These are phyloP conservation scores for Digitonthophagus gazella DNA, from an alignment of 2,888 invertebrate genomes.

Conservation along the genomic window DNA sequence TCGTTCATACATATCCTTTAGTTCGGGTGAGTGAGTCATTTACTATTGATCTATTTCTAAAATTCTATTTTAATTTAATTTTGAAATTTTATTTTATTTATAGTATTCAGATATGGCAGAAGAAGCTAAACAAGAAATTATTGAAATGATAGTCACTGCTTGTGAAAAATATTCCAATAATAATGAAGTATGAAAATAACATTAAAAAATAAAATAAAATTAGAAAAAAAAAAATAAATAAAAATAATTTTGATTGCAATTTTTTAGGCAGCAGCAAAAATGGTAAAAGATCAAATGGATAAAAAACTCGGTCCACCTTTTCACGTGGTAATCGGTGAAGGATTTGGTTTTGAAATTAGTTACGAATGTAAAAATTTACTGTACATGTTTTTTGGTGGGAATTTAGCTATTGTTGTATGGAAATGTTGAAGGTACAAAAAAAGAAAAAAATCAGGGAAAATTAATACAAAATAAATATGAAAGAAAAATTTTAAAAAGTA, in stretches of 20 bases:
- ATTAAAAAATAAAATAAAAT: background rate
- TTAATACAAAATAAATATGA: too few species aligned
- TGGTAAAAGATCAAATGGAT: slow-evolving; percentile 94
- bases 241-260: background rate
- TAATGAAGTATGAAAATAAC: slow-evolving; percentile 63
- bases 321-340: slow-evolving; percentile 95
- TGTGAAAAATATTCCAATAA: slow-evolving; percentile 88
- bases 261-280: slow-evolving; percentile 76
- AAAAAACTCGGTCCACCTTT: slow-evolving; percentile 94
- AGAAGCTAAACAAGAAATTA: slow-evolving; percentile 85
- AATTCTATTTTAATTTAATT: slow-evolving; percentile 25
- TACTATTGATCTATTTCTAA: slow-evolving; percentile 28
- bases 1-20: slow-evolving; percentile 78
- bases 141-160: slow-evolving; percentile 89
- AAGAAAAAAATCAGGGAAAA: slow-evolving; percentile 18
- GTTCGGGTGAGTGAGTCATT: slow-evolving; percentile 62
- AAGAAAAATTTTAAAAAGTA: background rate
- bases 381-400: slow-evolving; percentile 90
- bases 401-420: slow-evolving; percentile 85
- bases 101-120: slow-evolving; percentile 92
- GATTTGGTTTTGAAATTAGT: slow-evolving; percentile 89
- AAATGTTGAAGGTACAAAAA: slow-evolving; percentile 67
- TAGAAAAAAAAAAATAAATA: background rate
- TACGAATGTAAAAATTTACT: slow-evolving; percentile 86
- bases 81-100: slow-evolving; percentile 32